Conservation (phyloP, 2,113 vertebrate species). For the Meles meles region DNA sequence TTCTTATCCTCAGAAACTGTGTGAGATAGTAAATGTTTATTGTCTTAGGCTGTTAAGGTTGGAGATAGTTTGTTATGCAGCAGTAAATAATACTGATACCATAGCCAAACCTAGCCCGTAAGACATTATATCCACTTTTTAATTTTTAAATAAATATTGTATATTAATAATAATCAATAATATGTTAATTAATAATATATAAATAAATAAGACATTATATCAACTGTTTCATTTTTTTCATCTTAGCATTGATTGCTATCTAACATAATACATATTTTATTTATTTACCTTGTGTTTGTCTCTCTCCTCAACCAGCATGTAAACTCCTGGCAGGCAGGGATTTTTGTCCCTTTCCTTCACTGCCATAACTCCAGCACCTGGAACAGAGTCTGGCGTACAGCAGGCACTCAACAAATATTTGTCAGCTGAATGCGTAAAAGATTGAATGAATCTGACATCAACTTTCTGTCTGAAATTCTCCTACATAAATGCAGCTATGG, state of each 20-base stretch:
- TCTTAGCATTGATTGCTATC: not conserved
- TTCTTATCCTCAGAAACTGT: not conserved
- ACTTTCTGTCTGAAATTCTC: not conserved
- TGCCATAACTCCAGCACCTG: not conserved
- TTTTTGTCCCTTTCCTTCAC: not conserved
- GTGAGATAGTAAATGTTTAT: not conserved
- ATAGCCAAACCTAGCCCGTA: not conserved
- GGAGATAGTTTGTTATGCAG: not conserved
- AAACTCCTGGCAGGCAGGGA: not conserved
- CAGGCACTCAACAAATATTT: not conserved
- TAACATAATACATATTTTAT: not conserved
- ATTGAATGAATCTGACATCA: not conserved
- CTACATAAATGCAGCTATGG: not conserved
- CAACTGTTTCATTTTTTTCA: not conserved
- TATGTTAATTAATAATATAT: no score
- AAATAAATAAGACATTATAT: not conserved
- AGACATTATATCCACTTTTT: not conserved
- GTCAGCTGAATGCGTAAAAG: not conserved
- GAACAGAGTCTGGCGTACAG: not conserved
- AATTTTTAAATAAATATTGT: no score
- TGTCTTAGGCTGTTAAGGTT: not conserved
- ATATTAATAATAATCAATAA: no score
- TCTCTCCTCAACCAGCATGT: not conserved
- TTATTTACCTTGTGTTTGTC: not conserved
- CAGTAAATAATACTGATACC: not conserved